Conservation (phyloP, 2,113 vertebrate species). For the Hoplias malabaricus region DNA sequence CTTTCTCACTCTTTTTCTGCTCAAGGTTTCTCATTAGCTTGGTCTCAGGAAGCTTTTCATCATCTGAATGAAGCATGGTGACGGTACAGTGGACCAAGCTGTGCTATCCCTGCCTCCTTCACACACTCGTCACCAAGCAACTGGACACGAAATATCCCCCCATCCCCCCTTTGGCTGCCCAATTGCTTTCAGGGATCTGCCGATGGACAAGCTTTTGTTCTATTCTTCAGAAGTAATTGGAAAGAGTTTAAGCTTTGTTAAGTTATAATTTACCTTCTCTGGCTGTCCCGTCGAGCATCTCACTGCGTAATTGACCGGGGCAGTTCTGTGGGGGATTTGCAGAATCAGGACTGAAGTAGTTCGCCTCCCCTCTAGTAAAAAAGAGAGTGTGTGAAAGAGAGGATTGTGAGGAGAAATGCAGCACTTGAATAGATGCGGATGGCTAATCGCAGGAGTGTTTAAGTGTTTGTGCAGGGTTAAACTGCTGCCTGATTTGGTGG, state of each 20-base stretch:
- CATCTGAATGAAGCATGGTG: constrained; percentile 70
- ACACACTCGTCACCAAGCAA: constrained; percentile 70
- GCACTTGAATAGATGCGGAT: constrained; percentile 48
- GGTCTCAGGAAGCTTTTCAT: constrained; percentile 79
- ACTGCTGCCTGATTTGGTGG: background rate
- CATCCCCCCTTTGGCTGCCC: constrained; percentile 63
- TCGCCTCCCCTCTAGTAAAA: constrained; percentile 33
- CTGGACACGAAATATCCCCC: constrained; percentile 61
- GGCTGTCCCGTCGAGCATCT: constrained; percentile 41
- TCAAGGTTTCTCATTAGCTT: constrained; percentile 70
- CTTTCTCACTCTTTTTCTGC: constrained; percentile 47
- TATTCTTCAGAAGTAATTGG: constrained; percentile 69
- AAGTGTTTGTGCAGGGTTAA: constrained; percentile 2
- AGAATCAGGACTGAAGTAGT: constrained; percentile 47
- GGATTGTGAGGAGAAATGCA: constrained; percentile 52
- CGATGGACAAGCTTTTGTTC: constrained; percentile 70
- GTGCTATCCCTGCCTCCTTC: constrained; percentile 49
- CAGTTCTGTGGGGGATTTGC: constrained; percentile 53
- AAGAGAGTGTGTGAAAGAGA: constrained; percentile 40
- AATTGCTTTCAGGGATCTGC: constrained; percentile 69
- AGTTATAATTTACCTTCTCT: constrained; percentile 58
- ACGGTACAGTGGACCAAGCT: constrained; percentile 62
- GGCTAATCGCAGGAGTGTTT: background rate
- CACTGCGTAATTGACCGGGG: constrained; percentile 59
- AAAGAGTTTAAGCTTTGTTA: constrained; percentile 68